Base-by-base conservation (phyloP, 2,888 invertebrate genomes). In the Rhaphigaster nebulosa region DNA sequence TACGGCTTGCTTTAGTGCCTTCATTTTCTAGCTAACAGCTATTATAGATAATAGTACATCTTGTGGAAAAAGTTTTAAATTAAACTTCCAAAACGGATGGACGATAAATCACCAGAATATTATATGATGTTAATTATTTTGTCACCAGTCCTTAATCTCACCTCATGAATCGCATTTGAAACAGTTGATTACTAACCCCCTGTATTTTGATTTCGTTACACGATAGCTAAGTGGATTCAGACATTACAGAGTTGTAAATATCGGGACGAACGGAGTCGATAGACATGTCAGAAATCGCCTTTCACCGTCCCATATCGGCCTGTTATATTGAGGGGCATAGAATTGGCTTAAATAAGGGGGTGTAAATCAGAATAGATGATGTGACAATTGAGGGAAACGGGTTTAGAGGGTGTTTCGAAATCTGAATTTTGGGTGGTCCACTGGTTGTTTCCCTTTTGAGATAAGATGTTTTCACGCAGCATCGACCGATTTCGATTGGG, bases 361-460 rank as follows among this genome's bases (percentile, higher is more conserved):
- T n/a, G 23, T 84, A 45, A 45, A 45, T 84, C 84, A 84, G 84
- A 45, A n/a, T n/a, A 29, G 45, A 84, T 84, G 84, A 41, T 45
- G 80, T 80, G 38, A 41, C 80, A 84, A 84, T 45, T 50, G 45
- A n/a, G 45, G 15, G 84, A n/a, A 84, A 84, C 23, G 84, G 84
- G 26, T 41, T 84, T n/a, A 50, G 45, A 20, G 84, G 84, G 12
- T 41, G 45, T 84, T 84, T 84, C 84, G 84, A 84, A 84, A 84
- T 45, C n/a, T 45, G n/a, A 84, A 84, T 84, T 80, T 84, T 45
- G 84, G 84, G 84, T 41, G 84, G 84, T 84, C 84, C 84, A 45
- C 13, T 12, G 45, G n/a, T n/a, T 84, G 38, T 84, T 13, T 45
- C 84, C 15, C 41, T 84, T 26, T 41, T 26, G 26, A 18, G n/a